These are phyloP conservation scores for Numenius phaeopus DNA, from an alignment of 2,797 vertebrate species.

Conservation along the genomic window DNA sequence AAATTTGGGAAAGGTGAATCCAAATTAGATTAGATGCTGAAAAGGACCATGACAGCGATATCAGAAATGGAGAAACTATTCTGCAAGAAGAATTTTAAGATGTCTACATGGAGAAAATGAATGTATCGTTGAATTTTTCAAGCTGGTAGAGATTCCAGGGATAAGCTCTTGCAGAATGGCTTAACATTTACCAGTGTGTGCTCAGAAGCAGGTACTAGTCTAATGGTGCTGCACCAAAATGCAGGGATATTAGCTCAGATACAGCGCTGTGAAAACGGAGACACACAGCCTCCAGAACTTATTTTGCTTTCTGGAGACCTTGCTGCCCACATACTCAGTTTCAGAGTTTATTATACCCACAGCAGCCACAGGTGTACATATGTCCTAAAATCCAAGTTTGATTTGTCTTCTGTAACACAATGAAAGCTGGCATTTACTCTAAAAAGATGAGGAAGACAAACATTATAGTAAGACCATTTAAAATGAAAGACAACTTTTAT, in stretches of 20 bases:
- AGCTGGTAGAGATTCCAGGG: background rate
- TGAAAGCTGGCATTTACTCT: background rate
- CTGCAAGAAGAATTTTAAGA: background rate
- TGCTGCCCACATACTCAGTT: background rate
- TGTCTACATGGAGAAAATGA: background rate
- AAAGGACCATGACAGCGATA: background rate
- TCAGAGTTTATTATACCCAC: background rate
- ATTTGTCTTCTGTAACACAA: background rate
- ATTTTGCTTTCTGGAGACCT: background rate
- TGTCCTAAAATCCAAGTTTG: background rate
- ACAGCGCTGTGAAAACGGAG: rapidly evolving
- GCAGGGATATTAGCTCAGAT: background rate
- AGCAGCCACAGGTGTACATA: background rate
- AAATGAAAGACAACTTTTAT: background rate
- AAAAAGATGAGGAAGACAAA: background rate
- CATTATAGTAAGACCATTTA: background rate
- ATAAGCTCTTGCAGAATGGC: background rate
- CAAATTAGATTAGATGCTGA: background rate
- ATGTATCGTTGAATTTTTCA: background rate
- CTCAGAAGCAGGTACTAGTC: background rate
- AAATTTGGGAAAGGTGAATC: background rate
- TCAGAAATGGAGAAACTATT: background rate
- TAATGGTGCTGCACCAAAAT: background rate
- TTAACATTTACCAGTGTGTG: background rate
- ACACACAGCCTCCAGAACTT: background rate